Evolutionary conservation across 1,140 invertebrate genomes (phyloP), one percentile per base, ranked within the genome.

Genomic region (Catajapyx aquilonaris): DNA sequence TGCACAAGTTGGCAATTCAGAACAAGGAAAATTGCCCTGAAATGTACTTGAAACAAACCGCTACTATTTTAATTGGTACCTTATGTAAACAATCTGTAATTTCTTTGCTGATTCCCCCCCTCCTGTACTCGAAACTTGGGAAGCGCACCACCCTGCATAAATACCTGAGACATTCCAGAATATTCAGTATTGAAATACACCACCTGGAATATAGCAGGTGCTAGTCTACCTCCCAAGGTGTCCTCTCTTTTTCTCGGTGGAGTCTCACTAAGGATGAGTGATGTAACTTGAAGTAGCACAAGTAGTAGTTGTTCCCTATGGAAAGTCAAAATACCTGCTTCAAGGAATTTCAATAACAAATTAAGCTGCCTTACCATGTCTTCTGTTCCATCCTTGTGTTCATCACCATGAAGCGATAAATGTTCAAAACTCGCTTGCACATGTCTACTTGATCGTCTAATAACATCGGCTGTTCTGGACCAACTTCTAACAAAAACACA

Each of bases 331-430:
- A 37, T 16, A 39, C 41, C 38, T 18, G 30, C 44, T 21, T 40
- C 19, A 21, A 35, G 20, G 15, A 40, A 44, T 28, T 31, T 34
- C 31, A 30, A 41, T 37, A 35, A 39, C 16, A 34, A 4, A 22
- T 34, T 10, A 39, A 35, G 31, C 19, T 37, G 44, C 46, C 46
- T 63, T 66, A 86, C 88, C 90, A 96, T 15, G 88, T 91, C 46
- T 69, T 69, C 44, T 76, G 76, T 51, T 94, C 85, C 73, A 95
- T 81, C 42, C 76, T 68, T 1, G 85, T 79, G 55, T 95, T 88
- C 86, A 94, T 94, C 18, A 95, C 88, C 70, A 95, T 87, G 49
- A 86, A 91, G 41, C 90, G 65, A 64, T 95, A 96, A 44, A 95
- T 90, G 57, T 94, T 96, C 18, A 96, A 62, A 34, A 96, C 86